Base-by-base conservation (phyloP, 2,888 invertebrate genomes). In the Ceramica pisi region DNA sequence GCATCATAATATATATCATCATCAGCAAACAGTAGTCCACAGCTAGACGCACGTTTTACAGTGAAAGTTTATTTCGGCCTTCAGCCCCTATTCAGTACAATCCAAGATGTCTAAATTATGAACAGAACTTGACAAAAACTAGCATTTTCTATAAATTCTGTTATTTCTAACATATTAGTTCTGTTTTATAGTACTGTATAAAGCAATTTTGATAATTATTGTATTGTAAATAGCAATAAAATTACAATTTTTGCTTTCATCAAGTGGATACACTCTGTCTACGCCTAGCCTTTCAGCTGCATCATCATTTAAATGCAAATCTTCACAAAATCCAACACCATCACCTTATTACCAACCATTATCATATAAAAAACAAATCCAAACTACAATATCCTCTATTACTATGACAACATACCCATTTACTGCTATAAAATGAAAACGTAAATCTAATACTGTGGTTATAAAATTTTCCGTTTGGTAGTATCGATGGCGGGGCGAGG, bases 401-500 rank as follows among this genome's bases (percentile, higher is more conserved):
- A 55, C 81, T 35, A 71, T 77, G 51, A 55, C 56, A 78, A 68
- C 62, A 68, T 38, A 48, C 38, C n/a, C 14, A 71, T 67, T 70
- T 70, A 80, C 57, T 66, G 60, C 55, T 56, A 83, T 74, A 76
- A 68, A 76, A 79, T 74, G 72, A 75, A 72, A 77, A 72, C 77
- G 75, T 80, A 78, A 82, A 76, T 76, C 79, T 85, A 84, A 86
- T 88, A 87, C 85, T 89, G 87, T 87, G 88, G 88, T 84, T 90
- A 91, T 92, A 92, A 92, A 92, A 90, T 92, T 90, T 92, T 92
- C 90, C 92, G 90, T 93, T 92, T 91, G 86, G 88, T 86, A 85
- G 82, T 84, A 91, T 90, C 91, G 90, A 88, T 89, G 85, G 81
- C 72, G 78, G 77, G 82, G 78, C 76, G 82, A 75, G 86, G 87